phyloP scores from a whole-genome alignment of 2,113 vertebrate genomes.

The Python bivittatus region DNA sequence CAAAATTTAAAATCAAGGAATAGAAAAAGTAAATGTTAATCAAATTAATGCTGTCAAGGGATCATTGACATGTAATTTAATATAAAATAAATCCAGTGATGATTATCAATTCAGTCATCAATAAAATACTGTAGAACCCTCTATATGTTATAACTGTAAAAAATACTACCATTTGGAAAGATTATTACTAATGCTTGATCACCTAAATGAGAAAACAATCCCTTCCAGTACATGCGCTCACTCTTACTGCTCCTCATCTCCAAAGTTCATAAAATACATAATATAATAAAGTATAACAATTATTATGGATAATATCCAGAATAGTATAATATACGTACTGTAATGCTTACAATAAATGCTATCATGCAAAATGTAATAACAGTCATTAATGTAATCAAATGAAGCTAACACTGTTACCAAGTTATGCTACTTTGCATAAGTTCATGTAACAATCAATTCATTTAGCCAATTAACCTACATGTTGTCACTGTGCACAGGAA shows the following conservation, averaged over 20 bases:
- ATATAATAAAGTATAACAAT: background rate
- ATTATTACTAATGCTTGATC: background rate
- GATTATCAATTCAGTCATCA: background rate
- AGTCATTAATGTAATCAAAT: background rate
- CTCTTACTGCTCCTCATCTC: background rate
- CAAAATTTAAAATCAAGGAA: slow-evolving; percentile 84
- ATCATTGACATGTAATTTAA: slow-evolving; percentile 31
- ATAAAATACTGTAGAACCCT: background rate
- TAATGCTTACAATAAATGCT: background rate
- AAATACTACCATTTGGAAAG: slow-evolving; percentile 24
- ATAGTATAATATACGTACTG: background rate
- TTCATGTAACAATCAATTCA: background rate
- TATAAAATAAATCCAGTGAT: slow-evolving; percentile 32
- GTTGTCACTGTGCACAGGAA: background rate
- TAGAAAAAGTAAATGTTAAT: slow-evolving; percentile 41
- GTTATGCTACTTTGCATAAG: background rate
- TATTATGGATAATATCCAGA: background rate
- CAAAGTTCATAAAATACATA: background rate
- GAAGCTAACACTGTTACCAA: background rate
- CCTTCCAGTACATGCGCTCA: background rate
- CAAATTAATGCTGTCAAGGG: slow-evolving; percentile 1
- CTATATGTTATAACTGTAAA: background rate
- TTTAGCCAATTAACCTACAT: background rate
- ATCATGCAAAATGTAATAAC: background rate
- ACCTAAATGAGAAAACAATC: background rate